A percentile compares a stretch with the other conserved stretches of the same genome.
phyloP scores from a whole-genome alignment of 2,113 vertebrate genomes.

The Myanophis thanlyinensis region DNA sequence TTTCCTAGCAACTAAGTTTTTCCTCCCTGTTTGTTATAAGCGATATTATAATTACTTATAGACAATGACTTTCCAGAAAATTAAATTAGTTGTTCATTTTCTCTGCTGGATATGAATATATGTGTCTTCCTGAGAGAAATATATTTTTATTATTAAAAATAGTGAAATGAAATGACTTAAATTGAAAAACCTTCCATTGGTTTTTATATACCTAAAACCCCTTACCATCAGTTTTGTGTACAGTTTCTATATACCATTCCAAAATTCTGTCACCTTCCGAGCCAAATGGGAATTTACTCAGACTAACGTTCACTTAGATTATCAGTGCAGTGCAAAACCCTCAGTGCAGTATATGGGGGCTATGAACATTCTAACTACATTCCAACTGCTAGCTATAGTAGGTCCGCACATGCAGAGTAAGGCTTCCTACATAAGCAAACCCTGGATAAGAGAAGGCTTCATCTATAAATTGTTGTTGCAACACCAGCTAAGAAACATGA shows the following conservation, averaged over 20 bases:
- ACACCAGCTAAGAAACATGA: not conserved
- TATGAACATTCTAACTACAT: not conserved
- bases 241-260: not conserved
- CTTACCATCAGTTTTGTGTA: not conserved
- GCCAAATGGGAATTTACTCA: not conserved
- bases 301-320: not conserved
- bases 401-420: not conserved
- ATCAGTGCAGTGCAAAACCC: not conserved
- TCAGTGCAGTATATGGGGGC: not conserved
- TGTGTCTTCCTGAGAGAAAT: not conserved
- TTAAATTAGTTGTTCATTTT: not conserved
- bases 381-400: no score
- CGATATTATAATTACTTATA: not conserved
- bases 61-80: slow-evolving; percentile 8
- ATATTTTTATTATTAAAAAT: not conserved
- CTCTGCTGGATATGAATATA: not conserved
- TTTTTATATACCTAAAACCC: not conserved
- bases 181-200: not conserved
- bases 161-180: not conserved
- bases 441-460: not conserved
- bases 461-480: not conserved
- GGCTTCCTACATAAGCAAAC: not conserved
- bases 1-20: not conserved
- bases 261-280: not conserved
- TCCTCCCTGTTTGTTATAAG: not conserved